These are phyloP conservation scores for Etia nguti DNA, from an alignment of 2,113 vertebrate species.

Conservation along the genomic window DNA sequence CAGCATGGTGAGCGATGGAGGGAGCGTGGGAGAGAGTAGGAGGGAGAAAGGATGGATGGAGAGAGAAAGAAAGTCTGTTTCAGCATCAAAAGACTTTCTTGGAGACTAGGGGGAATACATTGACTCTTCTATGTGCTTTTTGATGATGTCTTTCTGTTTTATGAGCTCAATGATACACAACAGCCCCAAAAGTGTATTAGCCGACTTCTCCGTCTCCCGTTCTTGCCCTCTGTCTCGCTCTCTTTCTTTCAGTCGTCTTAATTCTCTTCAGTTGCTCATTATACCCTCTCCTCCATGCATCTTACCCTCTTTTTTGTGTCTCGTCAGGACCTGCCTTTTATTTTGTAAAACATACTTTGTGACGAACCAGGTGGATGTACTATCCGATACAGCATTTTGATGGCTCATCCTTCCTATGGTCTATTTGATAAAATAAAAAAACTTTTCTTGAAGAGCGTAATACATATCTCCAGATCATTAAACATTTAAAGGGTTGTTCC, in stretches of 20 bases:
- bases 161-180: slow-evolving; percentile 41
- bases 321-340: not conserved
- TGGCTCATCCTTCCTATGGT: not conserved
- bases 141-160: slow-evolving; percentile 55
- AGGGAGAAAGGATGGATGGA: slow-evolving; percentile 39
- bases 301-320: not conserved
- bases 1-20: slow-evolving; percentile 32
- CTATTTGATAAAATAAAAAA: not conserved
- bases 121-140: slow-evolving; percentile 47
- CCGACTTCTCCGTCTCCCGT: slow-evolving; percentile 19
- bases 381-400: not conserved
- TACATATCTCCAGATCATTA: slow-evolving; percentile 23
- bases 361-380: not conserved
- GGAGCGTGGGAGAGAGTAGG: slow-evolving; percentile 49
- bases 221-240: not conserved
- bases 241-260: not conserved
- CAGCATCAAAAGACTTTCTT: slow-evolving; percentile 58
- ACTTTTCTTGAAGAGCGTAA: slow-evolving; percentile 2
- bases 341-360: not conserved
- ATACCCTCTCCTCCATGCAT: not conserved
- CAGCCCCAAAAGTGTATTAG: slow-evolving; percentile 16
- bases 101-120: slow-evolving; percentile 48
- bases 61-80: slow-evolving; percentile 50
- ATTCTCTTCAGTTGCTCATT: not conserved
- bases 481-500: slow-evolving; percentile 45